Evolutionary conservation across 2,797 vertebrate species (phyloP).

Genomic region (Gambusia yucatana): DNA sequence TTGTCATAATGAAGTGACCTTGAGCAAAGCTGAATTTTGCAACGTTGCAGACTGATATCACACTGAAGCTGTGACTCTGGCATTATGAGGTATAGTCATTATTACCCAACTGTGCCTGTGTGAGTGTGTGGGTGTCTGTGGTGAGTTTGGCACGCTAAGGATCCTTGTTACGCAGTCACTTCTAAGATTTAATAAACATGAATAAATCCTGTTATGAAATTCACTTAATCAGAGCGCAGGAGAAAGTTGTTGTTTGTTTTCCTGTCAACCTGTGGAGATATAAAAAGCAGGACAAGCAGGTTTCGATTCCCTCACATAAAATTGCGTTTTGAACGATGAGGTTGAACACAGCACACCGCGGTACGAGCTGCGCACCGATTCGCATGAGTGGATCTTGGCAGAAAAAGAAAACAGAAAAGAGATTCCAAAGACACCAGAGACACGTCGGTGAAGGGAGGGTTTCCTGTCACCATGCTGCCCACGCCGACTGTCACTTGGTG

Average conservation of each 20-base stretch:
- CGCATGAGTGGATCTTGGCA: conserved; percentile 23
- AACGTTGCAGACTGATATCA: not conserved
- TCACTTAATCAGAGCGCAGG: not conserved
- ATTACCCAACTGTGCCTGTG: not conserved
- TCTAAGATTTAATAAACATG: not conserved
- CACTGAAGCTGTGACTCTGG: not conserved
- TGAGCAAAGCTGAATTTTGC: not conserved
- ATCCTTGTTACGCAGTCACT: not conserved
- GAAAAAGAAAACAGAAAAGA: conserved; percentile 11
- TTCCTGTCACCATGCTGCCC: conserved; percentile 52
- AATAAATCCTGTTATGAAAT: not conserved
- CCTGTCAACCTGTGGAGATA: not conserved
- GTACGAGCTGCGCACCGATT: conserved; percentile 28
- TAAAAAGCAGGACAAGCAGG: too few species aligned
- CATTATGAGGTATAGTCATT: not conserved
- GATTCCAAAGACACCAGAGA: conserved; percentile 5
- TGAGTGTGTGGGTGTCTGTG: not conserved
- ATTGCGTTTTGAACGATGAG: not conserved
- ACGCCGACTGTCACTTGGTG: conserved; percentile 55
- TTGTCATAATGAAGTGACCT: not conserved
- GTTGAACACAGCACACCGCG: not conserved
- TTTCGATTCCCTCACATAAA: not conserved
- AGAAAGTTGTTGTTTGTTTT: not conserved
- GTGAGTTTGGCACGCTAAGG: not conserved
- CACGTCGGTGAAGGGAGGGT: conserved; percentile 33